phyloP scores from a whole-genome alignment of 2,113 vertebrate species.

The Crotalus viridis region DNA sequence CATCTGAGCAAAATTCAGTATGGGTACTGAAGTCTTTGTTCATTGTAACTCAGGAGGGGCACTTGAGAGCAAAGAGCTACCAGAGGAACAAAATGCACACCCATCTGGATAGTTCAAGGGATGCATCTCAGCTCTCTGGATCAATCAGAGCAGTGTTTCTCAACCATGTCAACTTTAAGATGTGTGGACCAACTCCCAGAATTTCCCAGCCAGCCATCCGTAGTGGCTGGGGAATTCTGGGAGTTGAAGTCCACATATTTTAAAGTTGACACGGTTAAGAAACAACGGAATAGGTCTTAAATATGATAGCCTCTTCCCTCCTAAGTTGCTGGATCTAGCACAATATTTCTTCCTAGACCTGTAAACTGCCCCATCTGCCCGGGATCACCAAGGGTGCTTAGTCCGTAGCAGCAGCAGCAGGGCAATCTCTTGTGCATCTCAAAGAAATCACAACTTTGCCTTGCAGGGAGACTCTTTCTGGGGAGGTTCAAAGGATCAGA shows the following conservation, averaged over 20 bases:
- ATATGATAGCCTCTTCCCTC: too few species aligned
- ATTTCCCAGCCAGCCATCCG: too few species aligned
- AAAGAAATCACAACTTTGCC: conserved; percentile 42
- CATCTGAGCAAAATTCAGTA: not conserved
- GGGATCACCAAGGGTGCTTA: not conserved
- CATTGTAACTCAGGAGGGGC: not conserved
- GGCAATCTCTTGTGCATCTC: not conserved
- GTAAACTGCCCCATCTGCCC: not conserved
- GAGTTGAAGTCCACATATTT: not conserved
- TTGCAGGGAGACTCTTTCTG: conserved; percentile 52
- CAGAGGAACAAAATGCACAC: not conserved
- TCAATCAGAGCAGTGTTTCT: not conserved
- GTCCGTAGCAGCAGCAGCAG: not conserved
- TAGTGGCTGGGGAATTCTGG: too few species aligned
- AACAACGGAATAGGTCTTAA: not conserved
- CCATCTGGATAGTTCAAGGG: not conserved
- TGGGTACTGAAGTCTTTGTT: not conserved
- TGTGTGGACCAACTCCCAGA: not conserved
- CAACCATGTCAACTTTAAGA: not conserved
- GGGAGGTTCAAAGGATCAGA: conserved; percentile 52
- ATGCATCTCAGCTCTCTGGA: not conserved
- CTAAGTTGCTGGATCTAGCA: not conserved
- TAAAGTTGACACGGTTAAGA: not conserved
- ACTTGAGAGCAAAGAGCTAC: too few species aligned
- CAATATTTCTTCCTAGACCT: not conserved